Evolutionary conservation across 2,113 vertebrate genomes (phyloP), one percentile per base, ranked within the genome.

Genomic region (Amphilophus citrinellus): DNA sequence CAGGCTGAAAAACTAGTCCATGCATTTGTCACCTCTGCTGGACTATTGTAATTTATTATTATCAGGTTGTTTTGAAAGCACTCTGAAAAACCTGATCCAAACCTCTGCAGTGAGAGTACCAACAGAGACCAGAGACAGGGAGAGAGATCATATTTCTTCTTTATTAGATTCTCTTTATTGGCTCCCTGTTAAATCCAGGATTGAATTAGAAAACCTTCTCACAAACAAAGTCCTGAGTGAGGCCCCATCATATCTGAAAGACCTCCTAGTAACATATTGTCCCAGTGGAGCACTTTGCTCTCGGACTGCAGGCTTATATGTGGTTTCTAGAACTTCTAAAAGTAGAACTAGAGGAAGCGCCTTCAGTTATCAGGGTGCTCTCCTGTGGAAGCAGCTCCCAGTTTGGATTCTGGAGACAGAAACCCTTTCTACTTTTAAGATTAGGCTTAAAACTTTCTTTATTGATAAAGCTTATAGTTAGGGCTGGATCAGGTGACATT

Each of bases 151-250:
- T 53, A 53, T 71, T 71, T 71, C 10, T 71, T 71, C 44, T 53
- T 53, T 53, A 13, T 71, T 71, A 53, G 44, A 53, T 71, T 53
- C 30, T 73, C 10, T 73, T 73, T 56, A 73, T 5, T 73, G 27
- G 27, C 47, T 73, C 68, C 47, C 68, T 35, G 68, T 56, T 73
- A 73, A 56, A 73, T 73, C 32, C 68, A 73, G 47, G 53, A 56
- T 56, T 73, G 3, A 73, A 73, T 73, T 56, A 56, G 47, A 73
- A 56, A 56, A n/a, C 2, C 4, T 56, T 56, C 68, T 73, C 27
- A 5, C 50, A 0, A 32, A 73, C 66, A 73, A 73, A 73, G 47
- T 56, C 44, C 30, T 73, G 47, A 73, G 27, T 73, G 68, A 73
- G 53, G 53, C 11, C 47, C 27, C 20, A 53, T 53, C 47, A 53